These are phyloP conservation scores for Strongylocentrotus purpuratus DNA, from an alignment of 35 echinoderm and acorn worm species.

Conservation along the genomic window DNA sequence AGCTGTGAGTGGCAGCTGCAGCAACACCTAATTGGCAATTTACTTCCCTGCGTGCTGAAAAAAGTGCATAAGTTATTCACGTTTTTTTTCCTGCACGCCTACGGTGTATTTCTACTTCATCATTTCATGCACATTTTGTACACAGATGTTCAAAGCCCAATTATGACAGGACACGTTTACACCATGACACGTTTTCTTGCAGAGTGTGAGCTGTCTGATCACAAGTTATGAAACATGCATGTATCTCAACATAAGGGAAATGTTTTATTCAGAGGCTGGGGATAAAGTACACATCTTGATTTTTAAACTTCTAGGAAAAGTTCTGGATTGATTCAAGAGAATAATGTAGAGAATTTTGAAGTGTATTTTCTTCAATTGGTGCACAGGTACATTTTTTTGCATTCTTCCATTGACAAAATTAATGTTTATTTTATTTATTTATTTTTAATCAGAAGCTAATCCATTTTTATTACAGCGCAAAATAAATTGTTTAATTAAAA, in stretches of 20 bases:
- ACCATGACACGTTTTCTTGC: not conserved
- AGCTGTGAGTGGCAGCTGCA: not conserved
- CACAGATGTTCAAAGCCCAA: not conserved
- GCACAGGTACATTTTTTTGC: no score
- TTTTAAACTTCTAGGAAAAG: no score
- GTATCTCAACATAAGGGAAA: not conserved
- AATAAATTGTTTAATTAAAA: no score
- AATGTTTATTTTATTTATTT: no score
- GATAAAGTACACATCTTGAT: no score
- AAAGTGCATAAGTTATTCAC: not conserved
- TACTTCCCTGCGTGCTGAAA: not conserved
- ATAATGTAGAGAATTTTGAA: no score
- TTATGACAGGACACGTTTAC: not conserved
- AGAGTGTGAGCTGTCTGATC: not conserved
- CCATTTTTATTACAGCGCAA: no score
- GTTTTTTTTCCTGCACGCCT: not conserved
- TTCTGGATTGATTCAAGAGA: no score
- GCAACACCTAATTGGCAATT: constrained; percentile 11
- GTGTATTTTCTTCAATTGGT: no score
- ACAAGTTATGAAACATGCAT: not conserved
- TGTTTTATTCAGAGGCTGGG: no score
- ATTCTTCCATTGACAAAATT: no score
- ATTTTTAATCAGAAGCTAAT: no score
- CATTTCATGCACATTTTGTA: not conserved
- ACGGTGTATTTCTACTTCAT: not conserved